These are phyloP conservation scores for Aurelia aurita DNA, from an alignment of 30 jellyfish, hydroid and myxozoan genomes.

Conservation along the genomic window DNA sequence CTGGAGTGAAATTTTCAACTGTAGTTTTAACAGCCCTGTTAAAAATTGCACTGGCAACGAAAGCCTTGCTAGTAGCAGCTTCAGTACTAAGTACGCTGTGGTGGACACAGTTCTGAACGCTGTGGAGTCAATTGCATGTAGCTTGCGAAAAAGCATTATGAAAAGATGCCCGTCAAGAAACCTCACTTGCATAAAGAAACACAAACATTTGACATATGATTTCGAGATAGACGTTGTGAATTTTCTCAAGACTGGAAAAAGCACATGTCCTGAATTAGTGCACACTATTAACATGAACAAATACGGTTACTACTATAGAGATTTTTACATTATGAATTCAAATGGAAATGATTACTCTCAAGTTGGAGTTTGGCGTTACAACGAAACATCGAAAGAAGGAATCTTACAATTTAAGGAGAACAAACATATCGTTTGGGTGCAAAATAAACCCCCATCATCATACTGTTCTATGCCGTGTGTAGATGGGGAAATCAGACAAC, in stretches of 20 bases:
- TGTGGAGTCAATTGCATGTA: constrained; percentile 53
- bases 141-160: constrained; percentile 23
- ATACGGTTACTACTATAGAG: not conserved
- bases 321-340: not conserved
- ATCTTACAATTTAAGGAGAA: not conserved
- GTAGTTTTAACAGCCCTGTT: not conserved
- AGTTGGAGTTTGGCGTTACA: constrained; percentile 18
- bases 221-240: not conserved
- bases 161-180: constrained; percentile 24
- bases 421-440: not conserved
- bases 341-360: not conserved
- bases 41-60: constrained; percentile 44
- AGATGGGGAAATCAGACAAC: constrained; percentile 16
- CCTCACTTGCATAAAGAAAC: not conserved
- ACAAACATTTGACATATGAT: not conserved
- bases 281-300: not conserved
- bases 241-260: not conserved
- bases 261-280: not conserved
- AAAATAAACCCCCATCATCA: constrained; percentile 18
- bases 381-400: not conserved
- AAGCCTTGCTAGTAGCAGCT: not conserved
- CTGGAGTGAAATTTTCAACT: constrained; percentile 62
- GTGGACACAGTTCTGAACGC: constrained; percentile 24
- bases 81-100: not conserved
- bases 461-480: constrained; percentile 60